Conservation (phyloP, 2,888 invertebrate species). For the Pyrrhosoma nymphula region DNA sequence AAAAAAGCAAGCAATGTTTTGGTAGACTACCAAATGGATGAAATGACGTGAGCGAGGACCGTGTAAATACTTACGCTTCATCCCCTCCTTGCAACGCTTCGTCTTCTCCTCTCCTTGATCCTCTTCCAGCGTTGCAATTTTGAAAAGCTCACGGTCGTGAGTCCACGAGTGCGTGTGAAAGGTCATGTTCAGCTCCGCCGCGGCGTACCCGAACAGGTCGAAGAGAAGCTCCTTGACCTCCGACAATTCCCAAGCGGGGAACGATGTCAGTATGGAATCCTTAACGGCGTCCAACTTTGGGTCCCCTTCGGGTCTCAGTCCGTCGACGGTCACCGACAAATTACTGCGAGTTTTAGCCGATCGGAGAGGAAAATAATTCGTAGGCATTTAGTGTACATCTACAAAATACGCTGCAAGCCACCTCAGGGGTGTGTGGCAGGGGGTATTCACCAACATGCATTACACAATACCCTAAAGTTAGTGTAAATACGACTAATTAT, state of each 20-base stretch:
- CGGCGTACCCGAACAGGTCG: not conserved
- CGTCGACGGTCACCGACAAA: not conserved
- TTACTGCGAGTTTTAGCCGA: not conserved
- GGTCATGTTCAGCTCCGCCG: not conserved
- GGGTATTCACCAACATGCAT: too few relatives aligned
- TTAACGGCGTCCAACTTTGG: not conserved
- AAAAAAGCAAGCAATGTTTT: too few relatives aligned
- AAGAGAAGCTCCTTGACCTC: not conserved
- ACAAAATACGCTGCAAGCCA: too few relatives aligned
- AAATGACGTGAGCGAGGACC: too few relatives aligned
- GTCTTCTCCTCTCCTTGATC: not conserved
- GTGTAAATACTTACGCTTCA: not conserved
- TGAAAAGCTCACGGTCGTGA: not conserved
- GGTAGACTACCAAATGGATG: too few relatives aligned
- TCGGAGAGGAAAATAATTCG: too few relatives aligned
- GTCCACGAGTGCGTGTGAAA: not conserved
- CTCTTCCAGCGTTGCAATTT: not conserved
- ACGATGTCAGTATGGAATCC: not conserved
- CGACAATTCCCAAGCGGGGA: not conserved
- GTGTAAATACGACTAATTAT: too few relatives aligned
- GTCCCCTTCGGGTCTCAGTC: not conserved
- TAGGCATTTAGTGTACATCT: too few relatives aligned
- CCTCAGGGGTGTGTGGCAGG: too few relatives aligned
- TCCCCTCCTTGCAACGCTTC: not conserved
- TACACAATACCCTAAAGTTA: too few relatives aligned